Evolutionary conservation across 1,140 invertebrate genomes (phyloP), one percentile per base, ranked within the genome.

Genomic region (Leptopilina boulardi): DNA sequence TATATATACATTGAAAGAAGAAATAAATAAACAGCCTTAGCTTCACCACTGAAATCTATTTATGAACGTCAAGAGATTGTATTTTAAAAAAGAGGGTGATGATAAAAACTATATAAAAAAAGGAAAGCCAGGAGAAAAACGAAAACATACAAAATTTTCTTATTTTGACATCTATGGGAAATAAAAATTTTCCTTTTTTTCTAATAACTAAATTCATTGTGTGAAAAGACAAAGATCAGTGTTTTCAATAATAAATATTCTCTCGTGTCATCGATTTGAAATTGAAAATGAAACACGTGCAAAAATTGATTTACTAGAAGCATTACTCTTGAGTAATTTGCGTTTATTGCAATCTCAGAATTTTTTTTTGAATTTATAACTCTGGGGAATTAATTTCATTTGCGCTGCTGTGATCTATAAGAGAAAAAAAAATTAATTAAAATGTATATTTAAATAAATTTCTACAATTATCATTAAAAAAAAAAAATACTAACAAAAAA

Each of bases 1-100:
- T 77, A n/a, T n/a, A n/a, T n/a, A n/a, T n/a, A n/a, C n/a, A n/a
- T n/a, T n/a, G n/a, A n/a, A n/a, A 47, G 80, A 79, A 77, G 75
- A 79, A 77, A 74, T 71, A 82, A 82, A 82, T 77, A 82, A 79
- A 82, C 77, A 76, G 70, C 66, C n/a, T 56, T 56, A 56, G 54
- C 54, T 18, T 6, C 19, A 71, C 66, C 77, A 71, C 75, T 10
- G 19, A 9, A 21, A 75, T 72, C 80, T 76, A 78, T 81, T 81
- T 81, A 78, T 75, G 77, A 81, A 78, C 19, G 76, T 71, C 73
- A n/a, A n/a, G n/a, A 30, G 59, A 76, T 41, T 34, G 66, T 59
- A 71, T 70, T 38, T 11, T 66, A 42, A 21, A 59, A n/a, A 34
- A 23, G 19, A 15, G 54, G 6, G 19, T 9, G 54, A 11, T n/a